A percentile compares a stretch with the other conserved stretches of the same genome.
These are phyloP conservation scores for Pachymerium ferrugineum DNA, from an alignment of 2,888 invertebrate species.

Conservation along the genomic window DNA sequence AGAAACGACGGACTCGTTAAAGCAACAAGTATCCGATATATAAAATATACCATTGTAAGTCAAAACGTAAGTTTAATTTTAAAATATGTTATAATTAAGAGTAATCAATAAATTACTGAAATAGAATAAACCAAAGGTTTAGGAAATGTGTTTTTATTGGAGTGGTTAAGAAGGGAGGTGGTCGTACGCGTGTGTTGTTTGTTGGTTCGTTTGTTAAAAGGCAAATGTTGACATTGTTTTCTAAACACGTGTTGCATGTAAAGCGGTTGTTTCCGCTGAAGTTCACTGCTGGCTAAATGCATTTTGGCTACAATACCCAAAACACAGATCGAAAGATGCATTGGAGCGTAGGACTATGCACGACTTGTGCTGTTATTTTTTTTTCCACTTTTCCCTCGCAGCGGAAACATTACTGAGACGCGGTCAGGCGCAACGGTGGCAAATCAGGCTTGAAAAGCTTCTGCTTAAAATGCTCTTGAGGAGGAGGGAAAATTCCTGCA, in stretches of 20 bases:
- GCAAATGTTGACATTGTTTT: neutral
- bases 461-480: slow-evolving; percentile 25
- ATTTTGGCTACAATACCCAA: slow-evolving; percentile 2
- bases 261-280: slow-evolving; percentile 2
- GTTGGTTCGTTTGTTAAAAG: slow-evolving; percentile 2
- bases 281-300: slow-evolving; percentile 2
- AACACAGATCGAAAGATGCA: neutral
- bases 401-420: slow-evolving; percentile 18
- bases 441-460: slow-evolving; percentile 14
- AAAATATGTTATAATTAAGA: neutral
- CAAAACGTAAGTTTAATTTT: neutral
- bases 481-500: slow-evolving; percentile 14
- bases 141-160: neutral
- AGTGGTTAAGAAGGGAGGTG: neutral
- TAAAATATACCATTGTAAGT: too few relatives aligned
- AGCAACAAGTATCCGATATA: neutral
- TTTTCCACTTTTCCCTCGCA: neutral
- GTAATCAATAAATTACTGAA: neutral
- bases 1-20: slow-evolving; percentile 35
- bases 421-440: slow-evolving; percentile 21
- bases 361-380: slow-evolving; percentile 7
- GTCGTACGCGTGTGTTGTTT: too few relatives aligned
- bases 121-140: neutral
- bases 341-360: slow-evolving; percentile 1
- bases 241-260: slow-evolving; percentile 2